Evolutionary conservation across 2,888 invertebrate species (phyloP).

Genomic region (Lymantria monacha): DNA sequence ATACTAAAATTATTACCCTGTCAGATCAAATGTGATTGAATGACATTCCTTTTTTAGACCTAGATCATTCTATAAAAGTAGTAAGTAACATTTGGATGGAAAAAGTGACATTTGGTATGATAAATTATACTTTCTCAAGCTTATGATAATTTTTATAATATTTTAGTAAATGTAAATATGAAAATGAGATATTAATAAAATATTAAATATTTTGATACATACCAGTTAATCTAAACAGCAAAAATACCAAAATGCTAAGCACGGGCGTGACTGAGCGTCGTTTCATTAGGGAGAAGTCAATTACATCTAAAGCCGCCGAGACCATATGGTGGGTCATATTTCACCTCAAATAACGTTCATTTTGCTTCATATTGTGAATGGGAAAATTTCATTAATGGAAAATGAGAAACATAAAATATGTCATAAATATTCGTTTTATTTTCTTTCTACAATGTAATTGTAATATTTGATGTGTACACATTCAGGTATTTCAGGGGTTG

Average conservation of each 20-base stretch:
- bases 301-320: conserved; percentile 45
- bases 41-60: too few species aligned
- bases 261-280: conserved; percentile 43
- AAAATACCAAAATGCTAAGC: conserved; percentile 19
- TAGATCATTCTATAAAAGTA: too few species aligned
- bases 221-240: not conserved
- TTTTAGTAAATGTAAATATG: too few species aligned
- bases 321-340: conserved; percentile 59
- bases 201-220: too few species aligned
- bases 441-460: conserved; percentile 18
- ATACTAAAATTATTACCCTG: too few species aligned
- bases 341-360: conserved; percentile 55
- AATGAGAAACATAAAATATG: conserved; percentile 47
- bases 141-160: too few species aligned
- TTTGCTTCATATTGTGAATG: conserved; percentile 48
- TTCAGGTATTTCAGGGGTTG: too few species aligned
- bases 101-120: too few species aligned
- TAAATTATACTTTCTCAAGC: too few species aligned
- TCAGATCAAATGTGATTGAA: too few species aligned
- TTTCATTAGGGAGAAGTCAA: conserved; percentile 62
- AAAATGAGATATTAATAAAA: too few species aligned
- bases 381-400: conserved; percentile 51
- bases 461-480: conserved; percentile 24
- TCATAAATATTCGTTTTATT: conserved; percentile 48
- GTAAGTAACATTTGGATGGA: too few species aligned